Conservation (phyloP, 2,113 vertebrate species). For the Craseonycteris thonglongyai region DNA sequence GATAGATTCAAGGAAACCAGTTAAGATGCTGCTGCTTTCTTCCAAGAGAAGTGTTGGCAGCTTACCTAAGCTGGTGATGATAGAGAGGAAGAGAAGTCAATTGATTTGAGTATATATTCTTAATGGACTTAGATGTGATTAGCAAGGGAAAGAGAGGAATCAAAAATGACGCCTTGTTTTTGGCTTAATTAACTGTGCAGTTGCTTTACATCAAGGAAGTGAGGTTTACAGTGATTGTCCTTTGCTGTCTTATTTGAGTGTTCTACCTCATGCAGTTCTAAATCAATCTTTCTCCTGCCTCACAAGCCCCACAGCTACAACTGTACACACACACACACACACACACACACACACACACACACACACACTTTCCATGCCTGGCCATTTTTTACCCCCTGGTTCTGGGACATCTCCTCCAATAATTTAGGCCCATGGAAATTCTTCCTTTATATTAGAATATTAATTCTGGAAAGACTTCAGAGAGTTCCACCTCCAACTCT, state of each 20-base stretch:
- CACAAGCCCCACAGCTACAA: background rate
- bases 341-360: background rate
- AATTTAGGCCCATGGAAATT: background rate
- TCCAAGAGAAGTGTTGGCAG: background rate
- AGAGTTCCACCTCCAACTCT: background rate
- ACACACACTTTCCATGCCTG: background rate
- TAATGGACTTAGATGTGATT: constrained; percentile 15
- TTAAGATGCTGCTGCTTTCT: background rate
- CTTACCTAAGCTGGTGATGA: background rate
- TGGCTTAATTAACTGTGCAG: background rate
- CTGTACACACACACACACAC: accelerated
- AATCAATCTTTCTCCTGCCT: background rate
- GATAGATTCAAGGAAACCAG: background rate
- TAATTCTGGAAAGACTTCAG: background rate
- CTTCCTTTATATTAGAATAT: background rate
- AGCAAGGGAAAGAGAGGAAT: background rate
- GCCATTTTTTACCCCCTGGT: background rate
- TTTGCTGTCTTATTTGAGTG: background rate
- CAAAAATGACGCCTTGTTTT: background rate
- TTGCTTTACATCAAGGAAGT: background rate
- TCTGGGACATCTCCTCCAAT: background rate
- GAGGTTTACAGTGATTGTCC: background rate
- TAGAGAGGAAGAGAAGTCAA: background rate
- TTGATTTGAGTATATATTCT: background rate
- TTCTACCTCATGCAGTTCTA: background rate